phyloP scores from a whole-genome alignment of 2,888 invertebrate genomes.

The Philonicus albiceps region DNA sequence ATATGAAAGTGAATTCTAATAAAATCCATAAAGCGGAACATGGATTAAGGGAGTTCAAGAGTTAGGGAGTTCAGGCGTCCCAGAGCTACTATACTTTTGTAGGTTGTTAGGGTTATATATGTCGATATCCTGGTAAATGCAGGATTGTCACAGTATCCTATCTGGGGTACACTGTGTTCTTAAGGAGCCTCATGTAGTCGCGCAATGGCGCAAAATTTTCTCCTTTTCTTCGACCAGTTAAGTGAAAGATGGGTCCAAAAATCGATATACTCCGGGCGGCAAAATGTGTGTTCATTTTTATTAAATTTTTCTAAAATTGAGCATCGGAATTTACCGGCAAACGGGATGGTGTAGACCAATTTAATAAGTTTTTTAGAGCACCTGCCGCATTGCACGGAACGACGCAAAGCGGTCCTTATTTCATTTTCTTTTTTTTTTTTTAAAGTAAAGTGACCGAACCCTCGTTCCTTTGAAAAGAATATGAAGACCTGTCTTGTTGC shows the following conservation, averaged over 20 bases:
- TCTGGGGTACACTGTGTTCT: not conserved
- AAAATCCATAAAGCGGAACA: conserved; percentile 35
- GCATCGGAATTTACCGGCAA: not conserved
- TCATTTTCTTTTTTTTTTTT: not conserved
- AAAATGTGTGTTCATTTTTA: conserved; percentile 32
- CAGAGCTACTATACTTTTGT: not conserved
- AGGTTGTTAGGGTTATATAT: not conserved
- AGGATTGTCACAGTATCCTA: not conserved
- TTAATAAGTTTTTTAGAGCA: not conserved
- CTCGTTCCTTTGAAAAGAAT: not conserved
- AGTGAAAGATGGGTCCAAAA: conserved; percentile 2
- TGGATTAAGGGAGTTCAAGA: conserved; percentile 6
- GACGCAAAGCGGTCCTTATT: not conserved
- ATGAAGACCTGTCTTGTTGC: not conserved
- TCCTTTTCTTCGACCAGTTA: not conserved
- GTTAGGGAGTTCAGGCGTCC: not conserved
- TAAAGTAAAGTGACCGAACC: not conserved
- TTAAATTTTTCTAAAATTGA: conserved; percentile 14
- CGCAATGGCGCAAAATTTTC: conserved; percentile 4
- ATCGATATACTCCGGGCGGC: not conserved
- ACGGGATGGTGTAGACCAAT: not conserved
- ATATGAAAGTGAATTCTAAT: conserved; percentile 28
- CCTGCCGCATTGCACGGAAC: not conserved
- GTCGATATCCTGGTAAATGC: not conserved
- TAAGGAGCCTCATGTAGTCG: not conserved